Percentiles rank a stretch among this genome's conserved stretches.
Conservation (phyloP, 1,140 invertebrate genomes). For the Heliothis subflexa region DNA sequence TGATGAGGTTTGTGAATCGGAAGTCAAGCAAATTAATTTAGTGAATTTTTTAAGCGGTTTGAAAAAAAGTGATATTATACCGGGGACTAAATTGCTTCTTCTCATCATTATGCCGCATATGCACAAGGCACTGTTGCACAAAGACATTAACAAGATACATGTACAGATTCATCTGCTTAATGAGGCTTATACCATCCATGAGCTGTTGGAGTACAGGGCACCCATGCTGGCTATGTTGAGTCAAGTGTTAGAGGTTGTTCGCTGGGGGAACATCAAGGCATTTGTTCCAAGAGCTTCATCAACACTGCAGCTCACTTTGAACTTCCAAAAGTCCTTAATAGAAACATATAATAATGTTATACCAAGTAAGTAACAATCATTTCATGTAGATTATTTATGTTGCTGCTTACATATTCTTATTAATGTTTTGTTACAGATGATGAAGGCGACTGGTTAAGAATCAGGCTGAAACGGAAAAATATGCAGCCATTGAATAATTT, state of each 20-base stretch:
- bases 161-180: slow-evolving; percentile 66
- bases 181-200: slow-evolving; percentile 60
- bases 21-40: slow-evolving; percentile 64
- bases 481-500: slow-evolving; percentile 76
- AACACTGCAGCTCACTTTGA: slow-evolving; percentile 63
- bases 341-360: slow-evolving; percentile 62
- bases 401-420: not conserved
- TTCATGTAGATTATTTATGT: too few species aligned
- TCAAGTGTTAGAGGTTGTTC: slow-evolving; percentile 68
- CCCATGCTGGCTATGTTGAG: slow-evolving; percentile 76
- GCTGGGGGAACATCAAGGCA: slow-evolving; percentile 71
- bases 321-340: slow-evolving; percentile 65
- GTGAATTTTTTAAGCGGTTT: slow-evolving; percentile 67
- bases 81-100: slow-evolving; percentile 67
- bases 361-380: slow-evolving; percentile 61
- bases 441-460: slow-evolving; percentile 71
- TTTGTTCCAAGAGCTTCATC: slow-evolving; percentile 60
- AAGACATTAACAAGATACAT: slow-evolving; percentile 62
- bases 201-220: slow-evolving; percentile 70
- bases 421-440: slow-evolving; percentile 66
- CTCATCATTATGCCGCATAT: slow-evolving; percentile 77
- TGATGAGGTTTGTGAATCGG: slow-evolving; percentile 57
- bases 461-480: slow-evolving; percentile 62
- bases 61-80: slow-evolving; percentile 62
- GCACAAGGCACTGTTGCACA: slow-evolving; percentile 66